phyloP scores from a whole-genome alignment of 2,888 invertebrate genomes.

The Sepiola atlantica region DNA sequence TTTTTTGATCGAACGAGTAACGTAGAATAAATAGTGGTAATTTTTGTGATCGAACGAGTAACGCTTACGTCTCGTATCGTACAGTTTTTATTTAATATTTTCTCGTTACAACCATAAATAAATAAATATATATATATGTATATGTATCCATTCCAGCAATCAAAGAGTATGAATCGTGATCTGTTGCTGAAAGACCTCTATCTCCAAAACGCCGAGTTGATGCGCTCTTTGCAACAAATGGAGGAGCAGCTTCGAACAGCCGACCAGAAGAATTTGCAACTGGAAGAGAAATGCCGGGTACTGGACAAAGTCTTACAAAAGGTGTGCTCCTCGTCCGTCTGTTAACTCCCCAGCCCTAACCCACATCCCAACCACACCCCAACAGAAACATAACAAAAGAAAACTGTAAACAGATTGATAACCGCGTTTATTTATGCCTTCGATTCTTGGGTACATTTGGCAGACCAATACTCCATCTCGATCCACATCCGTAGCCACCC shows the following conservation, averaged over 20 bases:
- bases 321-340: conserved; percentile 45
- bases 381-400: background rate
- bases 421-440: background rate
- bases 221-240: conserved; percentile 62
- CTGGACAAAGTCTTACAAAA: conserved; percentile 44
- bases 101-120: too few relatives aligned
- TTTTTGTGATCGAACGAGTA: too few relatives aligned
- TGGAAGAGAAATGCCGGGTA: conserved; percentile 59
- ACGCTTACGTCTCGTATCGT: too few relatives aligned
- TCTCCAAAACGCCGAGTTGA: conserved; percentile 68
- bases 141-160: conserved; percentile 34
- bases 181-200: conserved; percentile 67
- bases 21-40: too few relatives aligned
- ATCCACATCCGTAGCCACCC: background rate
- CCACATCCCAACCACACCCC: background rate
- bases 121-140: too few relatives aligned
- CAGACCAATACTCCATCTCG: background rate
- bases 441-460: background rate
- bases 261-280: conserved; percentile 60
- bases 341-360: background rate
- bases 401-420: background rate
- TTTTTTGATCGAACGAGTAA: too few relatives aligned
- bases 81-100: too few relatives aligned
- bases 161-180: conserved; percentile 40
- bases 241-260: conserved; percentile 66